Evolutionary conservation across 1,140 invertebrate species (phyloP).

Genomic region (Scaptomyza pallida): DNA sequence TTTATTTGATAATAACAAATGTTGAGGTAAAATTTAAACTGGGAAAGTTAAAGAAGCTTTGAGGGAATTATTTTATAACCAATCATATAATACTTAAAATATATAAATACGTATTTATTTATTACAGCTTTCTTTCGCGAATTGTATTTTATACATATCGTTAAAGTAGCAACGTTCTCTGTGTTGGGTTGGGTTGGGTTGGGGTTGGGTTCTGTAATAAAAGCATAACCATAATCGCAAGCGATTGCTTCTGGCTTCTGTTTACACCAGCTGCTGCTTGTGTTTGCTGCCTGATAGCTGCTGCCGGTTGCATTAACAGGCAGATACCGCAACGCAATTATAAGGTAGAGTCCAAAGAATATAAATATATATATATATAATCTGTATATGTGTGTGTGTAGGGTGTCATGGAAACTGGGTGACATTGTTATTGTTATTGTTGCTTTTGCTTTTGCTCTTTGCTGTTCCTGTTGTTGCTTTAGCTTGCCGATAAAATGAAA

Average conservation of each 20-base stretch:
- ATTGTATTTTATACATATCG: too few species aligned
- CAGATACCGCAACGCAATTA: conserved; percentile 58
- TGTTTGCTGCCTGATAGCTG: neutral
- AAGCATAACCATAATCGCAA: conserved; percentile 38
- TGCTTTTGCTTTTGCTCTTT: conserved; percentile 6
- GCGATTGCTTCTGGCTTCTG: conserved; percentile 10
- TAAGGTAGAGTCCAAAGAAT: conserved; percentile 27
- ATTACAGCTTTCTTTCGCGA: too few species aligned
- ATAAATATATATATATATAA: too few species aligned
- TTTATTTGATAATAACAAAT: too few species aligned
- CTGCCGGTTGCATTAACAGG: conserved; percentile 1
- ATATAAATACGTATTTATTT: too few species aligned
- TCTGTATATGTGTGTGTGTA: neutral
- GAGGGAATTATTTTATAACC: too few species aligned
- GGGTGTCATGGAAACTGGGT: conserved; percentile 77
- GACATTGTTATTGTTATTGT: conserved; percentile 53
- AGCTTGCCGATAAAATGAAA: conserved; percentile 68
- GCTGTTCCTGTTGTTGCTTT: conserved; percentile 21
- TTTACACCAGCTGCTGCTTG: conserved; percentile 1
- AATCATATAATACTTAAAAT: too few species aligned
- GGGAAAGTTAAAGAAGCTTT: too few species aligned
- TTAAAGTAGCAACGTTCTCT: neutral
- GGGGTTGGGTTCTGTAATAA: conserved; percentile 2
- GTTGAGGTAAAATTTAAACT: too few species aligned
- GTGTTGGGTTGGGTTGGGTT: neutral